Percentiles rank a stretch among this genome's conserved stretches.
phyloP scores from a whole-genome alignment of 2,888 invertebrate genomes.

The Limnephilus auricula region DNA sequence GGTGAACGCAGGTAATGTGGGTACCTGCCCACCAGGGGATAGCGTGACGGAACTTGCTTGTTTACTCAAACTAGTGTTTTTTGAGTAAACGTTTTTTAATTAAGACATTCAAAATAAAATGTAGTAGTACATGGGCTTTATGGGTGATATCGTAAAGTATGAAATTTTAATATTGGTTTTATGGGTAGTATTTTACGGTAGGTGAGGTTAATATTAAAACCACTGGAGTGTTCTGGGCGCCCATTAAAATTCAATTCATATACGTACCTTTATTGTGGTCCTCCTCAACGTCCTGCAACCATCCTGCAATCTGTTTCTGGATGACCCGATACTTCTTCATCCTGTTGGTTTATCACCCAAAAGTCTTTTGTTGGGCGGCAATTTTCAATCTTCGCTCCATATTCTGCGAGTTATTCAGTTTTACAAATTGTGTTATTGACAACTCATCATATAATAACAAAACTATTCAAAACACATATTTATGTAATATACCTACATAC shows the following conservation, averaged over 20 bases:
- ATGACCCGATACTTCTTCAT: no score
- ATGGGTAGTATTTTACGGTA: neutral
- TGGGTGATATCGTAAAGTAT: neutral
- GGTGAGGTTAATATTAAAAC: neutral
- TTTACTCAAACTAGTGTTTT: conserved; percentile 46
- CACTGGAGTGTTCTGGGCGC: neutral
- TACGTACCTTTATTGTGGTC: no score
- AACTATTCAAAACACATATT: no score
- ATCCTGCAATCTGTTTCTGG: no score
- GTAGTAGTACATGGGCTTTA: neutral
- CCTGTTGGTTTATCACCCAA: no score
- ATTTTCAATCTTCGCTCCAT: no score
- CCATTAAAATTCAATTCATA: neutral
- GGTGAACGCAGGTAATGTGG: neutral
- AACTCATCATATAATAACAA: no score
- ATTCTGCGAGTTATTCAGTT: no score
- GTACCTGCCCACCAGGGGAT: conserved; percentile 56
- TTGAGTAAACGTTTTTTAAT: conserved; percentile 53
- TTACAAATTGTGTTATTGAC: no score
- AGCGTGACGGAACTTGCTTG: conserved; percentile 59
- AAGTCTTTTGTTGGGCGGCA: no score
- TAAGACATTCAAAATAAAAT: conserved; percentile 50
- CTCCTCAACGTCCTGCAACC: no score
- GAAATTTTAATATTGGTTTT: neutral
- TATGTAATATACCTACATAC: no score